Evolutionary conservation across 2,888 invertebrate species (phyloP).

Genomic region (Teinopalpus imperialis): DNA sequence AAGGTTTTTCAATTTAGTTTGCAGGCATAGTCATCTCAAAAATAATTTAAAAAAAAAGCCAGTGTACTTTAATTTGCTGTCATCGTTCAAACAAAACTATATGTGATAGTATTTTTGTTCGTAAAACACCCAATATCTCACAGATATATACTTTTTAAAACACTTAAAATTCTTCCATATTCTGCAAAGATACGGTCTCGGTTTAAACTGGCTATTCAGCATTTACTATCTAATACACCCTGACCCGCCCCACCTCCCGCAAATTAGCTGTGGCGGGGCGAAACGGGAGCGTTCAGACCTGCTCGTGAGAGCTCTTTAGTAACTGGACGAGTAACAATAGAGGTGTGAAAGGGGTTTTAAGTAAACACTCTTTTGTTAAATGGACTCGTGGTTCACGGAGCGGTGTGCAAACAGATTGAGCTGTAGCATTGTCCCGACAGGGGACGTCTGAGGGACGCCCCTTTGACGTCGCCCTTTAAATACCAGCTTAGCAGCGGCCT

Average conservation of each 20-base stretch:
- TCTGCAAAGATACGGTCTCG: constrained; percentile 49
- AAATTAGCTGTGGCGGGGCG: constrained; percentile 27
- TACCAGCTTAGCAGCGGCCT: constrained; percentile 21
- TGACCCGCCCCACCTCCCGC: constrained; percentile 38
- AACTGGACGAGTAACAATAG: constrained; percentile 61
- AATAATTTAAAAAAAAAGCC: too few species aligned
- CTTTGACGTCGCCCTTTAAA: constrained; percentile 30
- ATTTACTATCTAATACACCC: constrained; percentile 38
- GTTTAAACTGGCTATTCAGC: constrained; percentile 64
- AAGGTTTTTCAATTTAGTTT: too few species aligned
- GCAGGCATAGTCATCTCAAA: too few species aligned
- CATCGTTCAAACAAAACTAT: too few species aligned
- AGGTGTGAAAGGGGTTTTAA: constrained; percentile 79
- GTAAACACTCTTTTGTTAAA: constrained; percentile 77
- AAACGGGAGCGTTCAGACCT: constrained; percentile 35
- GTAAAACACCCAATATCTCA: too few species aligned
- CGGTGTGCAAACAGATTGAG: constrained; percentile 76
- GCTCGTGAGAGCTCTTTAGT: constrained; percentile 40
- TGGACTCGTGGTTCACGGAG: constrained; percentile 57
- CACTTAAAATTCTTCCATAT: constrained; percentile 62
- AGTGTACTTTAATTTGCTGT: too few species aligned
- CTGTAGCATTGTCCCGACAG: constrained; percentile 52
- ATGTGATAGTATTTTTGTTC: too few species aligned
- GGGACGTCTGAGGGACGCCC: constrained; percentile 32
- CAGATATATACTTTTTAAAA: constrained; percentile 23